Conservation (phyloP, 1,140 invertebrate genomes). For the Apis laboriosa region DNA sequence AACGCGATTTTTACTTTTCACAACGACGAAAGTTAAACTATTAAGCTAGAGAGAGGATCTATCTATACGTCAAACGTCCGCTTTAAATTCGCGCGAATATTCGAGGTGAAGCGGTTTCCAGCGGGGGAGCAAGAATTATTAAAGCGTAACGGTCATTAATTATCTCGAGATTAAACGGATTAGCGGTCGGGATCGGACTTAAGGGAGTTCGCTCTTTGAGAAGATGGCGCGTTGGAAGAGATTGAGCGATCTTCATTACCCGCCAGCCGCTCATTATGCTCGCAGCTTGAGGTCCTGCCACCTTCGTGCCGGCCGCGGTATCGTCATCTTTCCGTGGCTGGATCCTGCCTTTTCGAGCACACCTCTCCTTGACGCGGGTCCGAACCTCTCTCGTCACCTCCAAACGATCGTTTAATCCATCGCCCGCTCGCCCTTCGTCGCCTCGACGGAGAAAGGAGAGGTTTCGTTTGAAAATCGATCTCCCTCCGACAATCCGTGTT, state of each 20-base stretch:
- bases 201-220: conserved; percentile 56
- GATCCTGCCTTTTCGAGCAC: too few species aligned
- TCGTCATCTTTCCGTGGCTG: conserved; percentile 31
- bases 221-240: conserved; percentile 57
- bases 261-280: conserved; percentile 72
- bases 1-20: too few species aligned
- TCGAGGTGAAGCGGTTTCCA: background rate
- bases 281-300: conserved; percentile 68
- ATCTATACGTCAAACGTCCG: background rate
- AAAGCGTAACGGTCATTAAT: conserved; percentile 68
- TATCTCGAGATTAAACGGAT: conserved; percentile 69
- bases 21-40: too few species aligned
- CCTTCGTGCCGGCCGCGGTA: conserved; percentile 30
- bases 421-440: background rate
- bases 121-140: conserved; percentile 54
- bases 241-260: conserved; percentile 75
- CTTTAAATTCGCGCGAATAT: background rate
- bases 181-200: conserved; percentile 52
- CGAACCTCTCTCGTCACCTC: background rate
- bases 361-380: background rate
- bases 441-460: background rate
- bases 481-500: background rate
- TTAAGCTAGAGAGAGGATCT: too few species aligned
- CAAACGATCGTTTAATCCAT: conserved; percentile 38
- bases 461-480: background rate